Evolutionary conservation across 2,113 vertebrate genomes (phyloP).

Genomic region (Blennius ocellaris): DNA sequence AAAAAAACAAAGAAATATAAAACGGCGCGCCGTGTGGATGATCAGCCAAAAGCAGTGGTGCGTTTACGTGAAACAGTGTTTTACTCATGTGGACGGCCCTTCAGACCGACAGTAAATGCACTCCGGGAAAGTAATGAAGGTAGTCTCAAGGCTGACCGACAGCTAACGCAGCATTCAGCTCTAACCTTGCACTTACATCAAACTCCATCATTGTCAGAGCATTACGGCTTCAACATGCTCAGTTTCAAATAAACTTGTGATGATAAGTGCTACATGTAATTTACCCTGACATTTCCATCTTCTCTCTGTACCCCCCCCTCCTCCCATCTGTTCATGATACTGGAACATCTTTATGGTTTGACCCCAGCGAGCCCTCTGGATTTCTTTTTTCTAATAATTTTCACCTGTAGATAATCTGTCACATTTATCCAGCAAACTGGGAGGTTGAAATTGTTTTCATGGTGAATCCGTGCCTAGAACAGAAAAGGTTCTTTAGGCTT

Average conservation of each 20-base stretch:
- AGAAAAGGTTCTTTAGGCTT: too few relatives aligned
- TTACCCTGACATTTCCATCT: constrained; percentile 26
- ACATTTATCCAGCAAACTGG: too few relatives aligned
- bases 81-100: too few relatives aligned
- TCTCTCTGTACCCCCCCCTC: too few relatives aligned
- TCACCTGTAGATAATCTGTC: too few relatives aligned
- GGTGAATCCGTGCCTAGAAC: too few relatives aligned
- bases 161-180: constrained; percentile 44
- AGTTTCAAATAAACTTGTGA: constrained; percentile 26
- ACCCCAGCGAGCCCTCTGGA: not conserved
- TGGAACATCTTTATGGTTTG: not conserved
- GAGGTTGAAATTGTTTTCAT: too few relatives aligned
- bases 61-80: not conserved
- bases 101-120: constrained; percentile 37
- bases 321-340: constrained; percentile 10
- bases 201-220: constrained; percentile 32
- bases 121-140: constrained; percentile 45
- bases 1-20: too few relatives aligned
- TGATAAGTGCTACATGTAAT: constrained; percentile 22
- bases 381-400: too few relatives aligned
- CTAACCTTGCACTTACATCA: constrained; percentile 40
- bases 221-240: constrained; percentile 13
- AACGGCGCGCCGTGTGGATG: constrained; percentile 34
- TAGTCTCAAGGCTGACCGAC: constrained; percentile 26
- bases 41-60: not conserved